These are phyloP conservation scores for Cyrtorhinus lividipennis DNA, from an alignment of 1,140 invertebrate genomes.

Conservation along the genomic window DNA sequence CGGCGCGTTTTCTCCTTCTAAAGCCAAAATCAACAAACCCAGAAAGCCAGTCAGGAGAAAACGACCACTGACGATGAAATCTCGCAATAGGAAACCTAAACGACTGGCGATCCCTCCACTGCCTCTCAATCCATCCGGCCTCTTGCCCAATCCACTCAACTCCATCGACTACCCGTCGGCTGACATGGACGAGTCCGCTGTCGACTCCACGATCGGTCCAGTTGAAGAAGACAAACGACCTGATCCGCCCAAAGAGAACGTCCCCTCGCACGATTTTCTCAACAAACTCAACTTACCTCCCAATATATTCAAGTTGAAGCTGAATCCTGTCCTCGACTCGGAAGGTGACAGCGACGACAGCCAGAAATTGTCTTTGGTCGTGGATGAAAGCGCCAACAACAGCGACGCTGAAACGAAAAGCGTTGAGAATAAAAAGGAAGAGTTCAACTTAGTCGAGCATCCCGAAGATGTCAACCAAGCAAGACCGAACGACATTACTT, in stretches of 20 bases:
- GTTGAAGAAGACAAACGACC: too few species aligned
- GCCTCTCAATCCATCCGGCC: background rate
- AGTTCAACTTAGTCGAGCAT: background rate
- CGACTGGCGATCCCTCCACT: background rate
- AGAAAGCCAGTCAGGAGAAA: background rate
- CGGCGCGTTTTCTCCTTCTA: background rate
- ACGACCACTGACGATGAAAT: background rate
- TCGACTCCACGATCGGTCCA: background rate
- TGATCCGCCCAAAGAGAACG: background rate
- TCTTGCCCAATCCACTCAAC: background rate
- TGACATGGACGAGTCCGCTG: background rate
- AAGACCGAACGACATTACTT: slow-evolving; percentile 25
- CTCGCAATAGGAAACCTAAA: background rate
- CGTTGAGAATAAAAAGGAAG: slow-evolving; percentile 10
- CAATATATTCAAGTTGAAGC: slow-evolving; percentile 35
- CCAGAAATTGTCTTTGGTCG: slow-evolving; percentile 37
- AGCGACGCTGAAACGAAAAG: slow-evolving; percentile 17
- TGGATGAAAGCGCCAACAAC: slow-evolving; percentile 21
- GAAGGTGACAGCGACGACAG: slow-evolving; percentile 40
- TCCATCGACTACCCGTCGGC: background rate
- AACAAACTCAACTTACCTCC: background rate
- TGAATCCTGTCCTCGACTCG: slow-evolving; percentile 34
- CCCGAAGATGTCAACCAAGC: slow-evolving; percentile 22
- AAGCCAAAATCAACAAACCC: background rate
- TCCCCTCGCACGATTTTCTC: background rate